A percentile compares a stretch with the other conserved stretches of the same genome.
Conservation (phyloP, 2,113 vertebrate species). For the Dinomys branickii region DNA sequence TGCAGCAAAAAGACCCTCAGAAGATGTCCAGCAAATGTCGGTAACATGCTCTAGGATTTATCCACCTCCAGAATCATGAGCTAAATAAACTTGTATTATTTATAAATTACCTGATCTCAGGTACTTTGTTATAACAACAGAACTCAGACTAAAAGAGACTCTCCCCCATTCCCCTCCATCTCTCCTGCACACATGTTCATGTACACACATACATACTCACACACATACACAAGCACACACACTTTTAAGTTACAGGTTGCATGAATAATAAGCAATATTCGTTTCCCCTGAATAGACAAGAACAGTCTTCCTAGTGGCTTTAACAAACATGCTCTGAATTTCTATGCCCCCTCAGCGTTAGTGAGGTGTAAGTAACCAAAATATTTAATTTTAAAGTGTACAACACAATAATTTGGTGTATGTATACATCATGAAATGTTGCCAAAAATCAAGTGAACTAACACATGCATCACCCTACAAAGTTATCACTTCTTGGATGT, state of each 20-base stretch:
- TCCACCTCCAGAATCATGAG: neutral
- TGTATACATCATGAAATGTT: neutral
- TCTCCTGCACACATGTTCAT: neutral
- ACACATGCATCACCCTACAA: neutral
- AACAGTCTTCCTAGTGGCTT: neutral
- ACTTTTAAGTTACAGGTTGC: neutral
- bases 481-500: neutral
- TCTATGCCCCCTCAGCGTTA: neutral
- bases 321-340: neutral
- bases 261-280: neutral
- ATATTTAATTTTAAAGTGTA: neutral
- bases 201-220: neutral
- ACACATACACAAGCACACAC: neutral
- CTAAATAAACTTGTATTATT: neutral
- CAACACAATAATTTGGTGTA: neutral
- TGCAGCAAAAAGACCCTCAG: neutral
- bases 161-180: neutral
- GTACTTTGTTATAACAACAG: neutral
- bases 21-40: neutral
- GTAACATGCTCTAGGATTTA: neutral
- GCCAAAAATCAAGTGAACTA: neutral
- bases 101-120: neutral
- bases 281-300: neutral
- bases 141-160: neutral
- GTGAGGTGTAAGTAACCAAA: neutral